A percentile compares a stretch with the other conserved stretches of the same genome.
phyloP scores from a whole-genome alignment of 2,888 invertebrate species.

The Halictus ligatus region DNA sequence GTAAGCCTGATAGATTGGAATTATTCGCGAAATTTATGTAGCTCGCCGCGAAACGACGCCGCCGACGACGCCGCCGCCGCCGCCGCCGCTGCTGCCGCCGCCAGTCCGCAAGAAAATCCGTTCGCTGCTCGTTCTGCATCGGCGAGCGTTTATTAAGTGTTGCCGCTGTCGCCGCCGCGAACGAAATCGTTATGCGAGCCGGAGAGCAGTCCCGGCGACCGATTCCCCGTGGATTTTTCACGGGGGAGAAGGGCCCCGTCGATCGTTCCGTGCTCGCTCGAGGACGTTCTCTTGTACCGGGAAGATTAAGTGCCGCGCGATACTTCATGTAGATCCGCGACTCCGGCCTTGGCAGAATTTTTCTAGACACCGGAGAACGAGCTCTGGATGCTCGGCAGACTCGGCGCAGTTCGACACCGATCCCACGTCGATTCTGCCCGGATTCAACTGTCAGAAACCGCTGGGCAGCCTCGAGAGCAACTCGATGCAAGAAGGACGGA shows the following conservation, averaged over 20 bases:
- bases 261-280: neutral
- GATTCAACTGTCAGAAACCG: neutral
- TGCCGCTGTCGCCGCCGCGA: conserved; percentile 11
- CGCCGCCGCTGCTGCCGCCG: neutral
- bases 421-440: neutral
- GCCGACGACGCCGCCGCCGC: neutral
- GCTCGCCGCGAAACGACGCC: conserved; percentile 18
- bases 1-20: conserved; percentile 61
- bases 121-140: conserved; percentile 7
- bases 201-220: neutral
- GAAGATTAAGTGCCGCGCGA: conserved; percentile 16
- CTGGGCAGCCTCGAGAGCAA: neutral
- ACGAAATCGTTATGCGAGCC: conserved; percentile 16
- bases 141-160: conserved; percentile 39
- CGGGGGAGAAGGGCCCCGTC: neutral
- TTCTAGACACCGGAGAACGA: conserved; percentile 10
- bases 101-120: conserved; percentile 19
- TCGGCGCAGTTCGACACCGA: neutral
- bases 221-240: conserved; percentile 17
- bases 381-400: neutral
- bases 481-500: neutral
- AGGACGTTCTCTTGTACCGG: conserved; percentile 19
- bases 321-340: neutral
- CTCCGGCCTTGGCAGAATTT: conserved; percentile 6
- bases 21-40: conserved; percentile 60